A percentile compares a stretch with the other conserved stretches of the same genome.
These are phyloP conservation scores for Gymnoscopelus braueri DNA, from an alignment of 2,797 vertebrate species.

Conservation along the genomic window DNA sequence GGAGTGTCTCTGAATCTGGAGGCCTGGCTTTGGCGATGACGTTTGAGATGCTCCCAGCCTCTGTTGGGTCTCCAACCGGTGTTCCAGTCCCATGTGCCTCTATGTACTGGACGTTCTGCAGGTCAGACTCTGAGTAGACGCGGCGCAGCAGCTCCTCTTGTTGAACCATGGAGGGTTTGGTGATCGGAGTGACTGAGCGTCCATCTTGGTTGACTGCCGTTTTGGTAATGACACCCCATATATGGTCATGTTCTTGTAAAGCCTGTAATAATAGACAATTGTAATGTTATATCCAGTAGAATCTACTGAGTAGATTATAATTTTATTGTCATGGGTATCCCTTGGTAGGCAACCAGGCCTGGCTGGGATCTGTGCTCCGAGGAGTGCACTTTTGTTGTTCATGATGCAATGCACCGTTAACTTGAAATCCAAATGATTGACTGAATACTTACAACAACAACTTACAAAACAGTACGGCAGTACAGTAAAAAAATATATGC, in stretches of 20 bases:
- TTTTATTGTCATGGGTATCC: too few species aligned
- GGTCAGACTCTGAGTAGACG: constrained; percentile 77
- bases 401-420: too few species aligned
- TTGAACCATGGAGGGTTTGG: constrained; percentile 79
- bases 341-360: too few species aligned
- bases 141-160: constrained; percentile 83
- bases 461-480: too few species aligned
- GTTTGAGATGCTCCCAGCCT: constrained; percentile 82
- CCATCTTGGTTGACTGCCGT: constrained; percentile 87
- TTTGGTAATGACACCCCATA: constrained; percentile 86
- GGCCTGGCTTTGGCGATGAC: constrained; percentile 75
- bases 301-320: too few species aligned
- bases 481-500: too few species aligned
- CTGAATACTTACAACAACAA: too few species aligned
- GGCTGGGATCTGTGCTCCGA: too few species aligned
- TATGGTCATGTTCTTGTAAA: constrained; percentile 79
- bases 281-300: constrained; percentile 60
- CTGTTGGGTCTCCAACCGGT: constrained; percentile 80
- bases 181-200: constrained; percentile 76
- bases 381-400: too few species aligned
- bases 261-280: constrained; percentile 71
- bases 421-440: too few species aligned
- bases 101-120: constrained; percentile 80
- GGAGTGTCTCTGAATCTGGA: constrained; percentile 58
- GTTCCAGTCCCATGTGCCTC: constrained; percentile 88